Conservation (phyloP, 2,113 vertebrate species). For the Gallinago paraguaiae region DNA sequence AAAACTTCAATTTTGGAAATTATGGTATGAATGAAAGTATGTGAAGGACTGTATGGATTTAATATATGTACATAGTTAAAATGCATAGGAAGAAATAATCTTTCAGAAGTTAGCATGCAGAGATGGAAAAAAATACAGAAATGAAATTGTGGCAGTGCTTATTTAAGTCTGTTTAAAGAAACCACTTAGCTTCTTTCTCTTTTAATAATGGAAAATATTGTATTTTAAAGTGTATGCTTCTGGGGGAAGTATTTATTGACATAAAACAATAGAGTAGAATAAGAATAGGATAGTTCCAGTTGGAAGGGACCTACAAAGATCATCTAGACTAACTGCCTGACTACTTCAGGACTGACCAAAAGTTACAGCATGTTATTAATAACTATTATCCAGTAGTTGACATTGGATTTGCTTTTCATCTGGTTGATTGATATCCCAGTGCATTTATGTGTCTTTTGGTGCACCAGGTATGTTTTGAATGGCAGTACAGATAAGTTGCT, state of each 20-base stretch:
- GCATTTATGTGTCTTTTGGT: not conserved
- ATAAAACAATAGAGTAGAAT: not conserved
- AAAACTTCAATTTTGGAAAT: not conserved
- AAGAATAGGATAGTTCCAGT: not conserved
- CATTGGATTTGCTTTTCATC: not conserved
- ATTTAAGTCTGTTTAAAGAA: not conserved
- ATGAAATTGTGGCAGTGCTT: not conserved
- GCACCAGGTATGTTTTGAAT: not conserved
- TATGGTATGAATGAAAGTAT: not conserved
- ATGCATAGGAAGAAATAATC: not conserved
- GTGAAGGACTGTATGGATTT: not conserved
- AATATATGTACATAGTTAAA: not conserved
- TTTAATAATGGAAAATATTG: not conserved
- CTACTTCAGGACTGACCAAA: not conserved
- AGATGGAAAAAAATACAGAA: not conserved
- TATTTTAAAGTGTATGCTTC: not conserved
- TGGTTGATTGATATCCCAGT: not conserved
- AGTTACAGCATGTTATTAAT: not conserved
- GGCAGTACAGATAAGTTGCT: not conserved
- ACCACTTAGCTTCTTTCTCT: not conserved
- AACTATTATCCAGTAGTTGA: not conserved
- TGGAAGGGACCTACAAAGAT: not conserved
- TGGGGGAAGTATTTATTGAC: not conserved
- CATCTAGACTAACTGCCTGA: not conserved
- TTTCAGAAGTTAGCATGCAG: not conserved